Evolutionary conservation across 2,797 vertebrate genomes (phyloP).

Genomic region (Sandelia bainsii): DNA sequence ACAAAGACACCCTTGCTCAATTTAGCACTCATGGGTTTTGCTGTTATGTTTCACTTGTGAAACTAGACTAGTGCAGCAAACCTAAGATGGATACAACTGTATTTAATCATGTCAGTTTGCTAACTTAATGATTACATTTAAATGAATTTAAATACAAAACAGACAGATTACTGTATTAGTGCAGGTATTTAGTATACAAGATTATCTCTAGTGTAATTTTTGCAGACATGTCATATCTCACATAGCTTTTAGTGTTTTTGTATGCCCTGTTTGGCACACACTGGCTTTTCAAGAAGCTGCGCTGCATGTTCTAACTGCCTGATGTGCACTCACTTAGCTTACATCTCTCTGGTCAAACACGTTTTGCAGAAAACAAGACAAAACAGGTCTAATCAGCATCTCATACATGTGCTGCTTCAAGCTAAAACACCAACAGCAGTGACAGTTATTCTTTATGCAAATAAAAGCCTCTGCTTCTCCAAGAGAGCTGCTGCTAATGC

Average conservation of each 20-base stretch:
- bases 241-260: too few relatives aligned
- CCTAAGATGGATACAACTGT: not conserved
- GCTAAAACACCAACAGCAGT: constrained; percentile 31
- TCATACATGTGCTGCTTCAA: constrained; percentile 16
- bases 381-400: constrained; percentile 26
- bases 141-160: not conserved
- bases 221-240: too few relatives aligned
- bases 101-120: not conserved
- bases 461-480: constrained; percentile 24
- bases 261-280: too few relatives aligned
- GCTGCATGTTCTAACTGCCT: too few relatives aligned
- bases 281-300: too few relatives aligned
- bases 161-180: not conserved
- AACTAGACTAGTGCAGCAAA: too few relatives aligned
- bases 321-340: too few relatives aligned
- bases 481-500: constrained; percentile 14
- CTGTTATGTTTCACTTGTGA: too few relatives aligned
- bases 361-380: constrained; percentile 47
- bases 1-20: too few relatives aligned
- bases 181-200: not conserved
- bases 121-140: not conserved
- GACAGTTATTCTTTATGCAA: constrained; percentile 53
- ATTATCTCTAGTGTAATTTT: too few relatives aligned
- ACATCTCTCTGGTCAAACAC: constrained; percentile 24
- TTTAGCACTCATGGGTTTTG: not conserved